These are phyloP conservation scores for Zaprionus bogoriensis DNA, from an alignment of 2,888 invertebrate genomes.

Conservation along the genomic window DNA sequence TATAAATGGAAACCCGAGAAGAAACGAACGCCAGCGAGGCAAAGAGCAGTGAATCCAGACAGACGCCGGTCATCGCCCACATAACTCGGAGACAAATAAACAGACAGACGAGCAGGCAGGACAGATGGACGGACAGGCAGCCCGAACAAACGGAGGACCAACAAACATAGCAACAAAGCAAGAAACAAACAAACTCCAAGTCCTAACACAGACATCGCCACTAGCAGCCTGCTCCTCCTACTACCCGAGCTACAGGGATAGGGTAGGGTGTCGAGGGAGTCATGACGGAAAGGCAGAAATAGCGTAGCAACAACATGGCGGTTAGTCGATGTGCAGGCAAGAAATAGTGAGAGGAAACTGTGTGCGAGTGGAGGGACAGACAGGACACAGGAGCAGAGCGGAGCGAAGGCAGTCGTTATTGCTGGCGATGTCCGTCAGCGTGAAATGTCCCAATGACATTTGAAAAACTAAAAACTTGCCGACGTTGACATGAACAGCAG, in stretches of 20 bases:
- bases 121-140: conserved; percentile 7
- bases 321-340: conserved; percentile 30
- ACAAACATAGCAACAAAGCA: background rate
- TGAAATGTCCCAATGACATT: conserved; percentile 76
- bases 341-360: conserved; percentile 20
- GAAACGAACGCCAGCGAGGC: conserved; percentile 11
- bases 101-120: conserved; percentile 16
- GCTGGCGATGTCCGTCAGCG: conserved; percentile 65
- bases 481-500: conserved; percentile 58
- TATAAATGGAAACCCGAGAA: conserved; percentile 35
- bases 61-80: conserved; percentile 66
- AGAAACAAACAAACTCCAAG: conserved; percentile 43
- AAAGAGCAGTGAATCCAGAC: conserved; percentile 42
- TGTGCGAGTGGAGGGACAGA: background rate
- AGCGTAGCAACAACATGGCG: conserved; percentile 62
- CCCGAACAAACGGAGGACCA: background rate
- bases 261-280: background rate
- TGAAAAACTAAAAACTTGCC: conserved; percentile 72
- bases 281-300: conserved; percentile 38
- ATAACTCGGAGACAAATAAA: conserved; percentile 50
- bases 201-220: conserved; percentile 42
- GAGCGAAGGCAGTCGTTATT: conserved; percentile 18
- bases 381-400: background rate
- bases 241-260: background rate
- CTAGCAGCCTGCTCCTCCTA: conserved; percentile 16